Percentiles rank a stretch among this genome's conserved stretches.
phyloP scores from a whole-genome alignment of 2,797 vertebrate genomes.

The Macrochelys suwanniensis region DNA sequence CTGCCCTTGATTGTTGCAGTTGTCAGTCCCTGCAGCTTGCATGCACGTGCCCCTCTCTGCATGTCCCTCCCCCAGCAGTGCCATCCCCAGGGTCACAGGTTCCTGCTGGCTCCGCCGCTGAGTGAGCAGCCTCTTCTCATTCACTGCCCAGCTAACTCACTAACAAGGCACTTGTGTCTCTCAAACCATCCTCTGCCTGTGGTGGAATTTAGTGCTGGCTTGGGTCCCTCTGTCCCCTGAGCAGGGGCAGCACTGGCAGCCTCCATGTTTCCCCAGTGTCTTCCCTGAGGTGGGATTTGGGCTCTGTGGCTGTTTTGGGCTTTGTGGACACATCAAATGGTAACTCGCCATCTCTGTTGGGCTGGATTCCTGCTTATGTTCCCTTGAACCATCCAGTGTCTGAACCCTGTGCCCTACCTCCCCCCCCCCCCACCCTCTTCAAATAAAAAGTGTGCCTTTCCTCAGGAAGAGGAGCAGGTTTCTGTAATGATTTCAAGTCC shows the following conservation, averaged over 20 bases:
- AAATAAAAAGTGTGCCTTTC: not conserved
- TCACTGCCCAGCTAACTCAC: not conserved
- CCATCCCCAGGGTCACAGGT: not conserved
- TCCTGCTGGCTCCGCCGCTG: not conserved
- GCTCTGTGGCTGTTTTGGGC: too few species aligned
- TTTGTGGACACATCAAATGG: not conserved
- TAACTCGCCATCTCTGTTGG: not conserved
- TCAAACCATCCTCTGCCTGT: too few species aligned
- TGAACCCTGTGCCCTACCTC: not conserved
- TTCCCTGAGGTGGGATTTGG: not conserved
- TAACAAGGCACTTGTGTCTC: not conserved
- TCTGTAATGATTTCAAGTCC: not conserved
- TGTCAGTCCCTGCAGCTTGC: not conserved
- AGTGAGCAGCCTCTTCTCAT: too few species aligned
- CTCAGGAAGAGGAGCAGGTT: not conserved
- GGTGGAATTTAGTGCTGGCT: too few species aligned
- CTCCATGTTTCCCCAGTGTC: not conserved
- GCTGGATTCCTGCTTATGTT: not conserved
- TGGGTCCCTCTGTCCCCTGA: too few species aligned
- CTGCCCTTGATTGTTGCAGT: not conserved
- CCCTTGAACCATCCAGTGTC: not conserved
- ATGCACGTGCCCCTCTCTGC: not conserved
- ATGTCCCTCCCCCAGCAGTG: not conserved
- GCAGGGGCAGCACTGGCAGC: too few species aligned
- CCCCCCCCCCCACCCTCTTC: accelerated